Conservation (phyloP, 2,113 vertebrate genomes). For the Bos javanicus region DNA sequence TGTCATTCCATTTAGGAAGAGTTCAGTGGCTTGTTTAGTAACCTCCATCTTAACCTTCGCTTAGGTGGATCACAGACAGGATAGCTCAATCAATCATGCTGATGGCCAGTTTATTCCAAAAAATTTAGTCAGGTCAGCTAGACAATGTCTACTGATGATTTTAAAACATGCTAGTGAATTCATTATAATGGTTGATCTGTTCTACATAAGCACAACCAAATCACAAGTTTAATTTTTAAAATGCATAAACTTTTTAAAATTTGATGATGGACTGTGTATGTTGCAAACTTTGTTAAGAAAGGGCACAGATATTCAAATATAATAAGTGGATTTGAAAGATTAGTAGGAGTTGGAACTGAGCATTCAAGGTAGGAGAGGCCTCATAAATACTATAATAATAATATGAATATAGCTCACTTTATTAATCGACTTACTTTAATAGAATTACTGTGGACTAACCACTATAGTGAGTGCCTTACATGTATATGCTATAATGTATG, state of each 20-base stretch:
- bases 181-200: background rate
- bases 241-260: background rate
- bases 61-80: background rate
- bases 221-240: conserved; percentile 20
- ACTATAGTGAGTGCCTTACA: background rate
- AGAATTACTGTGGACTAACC: background rate
- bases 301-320: background rate
- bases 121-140: background rate
- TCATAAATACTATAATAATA: background rate
- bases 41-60: background rate
- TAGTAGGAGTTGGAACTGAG: background rate
- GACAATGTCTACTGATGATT: background rate
- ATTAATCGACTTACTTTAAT: background rate
- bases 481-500: background rate
- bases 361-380: background rate
- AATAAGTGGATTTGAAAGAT: background rate
- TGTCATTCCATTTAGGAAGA: background rate
- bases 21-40: background rate
- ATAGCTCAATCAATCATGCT: background rate
- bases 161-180: background rate
- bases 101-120: background rate
- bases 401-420: background rate
- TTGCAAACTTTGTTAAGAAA: background rate
- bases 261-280: background rate
- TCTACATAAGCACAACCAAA: background rate